Evolutionary conservation across 1,140 invertebrate species (phyloP), one percentile per base, ranked within the genome.

Genomic region (Megathymus violae): DNA sequence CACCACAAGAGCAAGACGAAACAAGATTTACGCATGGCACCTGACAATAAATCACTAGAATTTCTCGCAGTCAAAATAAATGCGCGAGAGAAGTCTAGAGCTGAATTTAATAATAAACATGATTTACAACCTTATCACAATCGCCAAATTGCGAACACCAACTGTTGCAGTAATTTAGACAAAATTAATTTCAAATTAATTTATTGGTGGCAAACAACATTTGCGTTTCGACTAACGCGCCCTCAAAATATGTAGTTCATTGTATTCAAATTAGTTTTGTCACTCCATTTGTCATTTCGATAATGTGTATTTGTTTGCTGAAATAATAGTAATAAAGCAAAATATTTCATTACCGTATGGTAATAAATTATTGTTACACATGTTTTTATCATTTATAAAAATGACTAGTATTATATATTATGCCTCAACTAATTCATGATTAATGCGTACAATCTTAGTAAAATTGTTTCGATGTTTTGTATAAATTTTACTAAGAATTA

Each of bases 131-230:
- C 48, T 46, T 62, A 64, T 69, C 66, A 68, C 64, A 69, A 63
- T 72, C 67, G 51, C 69, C 50, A 46, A 62, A 71, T 59, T 59
- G 62, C 60, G 66, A 66, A 61, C 67, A 62, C 59, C 62, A 60
- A 67, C 25, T 71, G 65, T 51, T 62, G 62, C 47, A 68, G 56
- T 61, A 72, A 67, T 71, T 66, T 43, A 41, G 14, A 22, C 61
- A 61, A 62, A 69, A 69, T 69, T 73, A 69, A 73, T 73, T 72
- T 64, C 61, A 38, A 66, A 64, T 64, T 72, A 64, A 73, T 66
- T 73, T 69, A 69, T 69, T 36, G 54, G 47, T 44, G 38, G 41
- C 56, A 59, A 58, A 68, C 41, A 58, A 58, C 41, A 34, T 34
- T 58, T 44, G 25, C 52, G 27, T 61, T 56, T 38, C 31, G 34